These are phyloP conservation scores for Lophotis ruficrista DNA, from an alignment of 2,113 vertebrate genomes.

Conservation along the genomic window DNA sequence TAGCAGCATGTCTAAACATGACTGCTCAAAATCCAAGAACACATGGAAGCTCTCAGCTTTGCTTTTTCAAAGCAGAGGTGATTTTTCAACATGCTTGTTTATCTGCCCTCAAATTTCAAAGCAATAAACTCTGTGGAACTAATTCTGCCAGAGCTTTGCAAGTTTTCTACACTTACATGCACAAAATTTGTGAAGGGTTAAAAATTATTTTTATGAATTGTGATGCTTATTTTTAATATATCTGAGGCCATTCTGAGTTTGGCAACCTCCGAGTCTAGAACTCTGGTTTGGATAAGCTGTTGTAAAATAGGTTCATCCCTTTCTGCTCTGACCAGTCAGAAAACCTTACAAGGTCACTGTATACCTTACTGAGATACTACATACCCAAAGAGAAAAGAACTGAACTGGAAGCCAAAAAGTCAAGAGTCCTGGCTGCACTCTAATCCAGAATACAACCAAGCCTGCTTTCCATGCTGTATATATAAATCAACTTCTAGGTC, in stretches of 20 bases:
- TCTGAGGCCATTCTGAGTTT: background rate
- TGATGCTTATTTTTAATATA: background rate
- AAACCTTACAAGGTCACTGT: background rate
- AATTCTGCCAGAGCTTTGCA: background rate
- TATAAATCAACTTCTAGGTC: background rate
- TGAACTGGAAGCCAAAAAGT: background rate
- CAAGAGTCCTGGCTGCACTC: background rate
- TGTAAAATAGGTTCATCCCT: background rate
- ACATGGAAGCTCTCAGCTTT: background rate
- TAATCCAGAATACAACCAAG: background rate
- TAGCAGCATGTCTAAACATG: slow-evolving; percentile 24
- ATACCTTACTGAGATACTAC: background rate
- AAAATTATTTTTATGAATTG: background rate
- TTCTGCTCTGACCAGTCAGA: background rate
- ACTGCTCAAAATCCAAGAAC: background rate
- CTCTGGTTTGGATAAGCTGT: background rate
- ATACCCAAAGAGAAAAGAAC: background rate
- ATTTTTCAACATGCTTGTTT: background rate
- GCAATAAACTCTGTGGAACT: background rate
- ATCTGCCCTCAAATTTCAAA: background rate
- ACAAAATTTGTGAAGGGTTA: background rate
- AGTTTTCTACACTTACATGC: background rate
- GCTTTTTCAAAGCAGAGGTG: slow-evolving; percentile 10
- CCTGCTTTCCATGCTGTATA: background rate
- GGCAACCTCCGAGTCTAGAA: background rate